Percentiles rank a stretch among this genome's conserved stretches.
phyloP scores from a whole-genome alignment of 2,113 vertebrate genomes.

The Castor canadensis region DNA sequence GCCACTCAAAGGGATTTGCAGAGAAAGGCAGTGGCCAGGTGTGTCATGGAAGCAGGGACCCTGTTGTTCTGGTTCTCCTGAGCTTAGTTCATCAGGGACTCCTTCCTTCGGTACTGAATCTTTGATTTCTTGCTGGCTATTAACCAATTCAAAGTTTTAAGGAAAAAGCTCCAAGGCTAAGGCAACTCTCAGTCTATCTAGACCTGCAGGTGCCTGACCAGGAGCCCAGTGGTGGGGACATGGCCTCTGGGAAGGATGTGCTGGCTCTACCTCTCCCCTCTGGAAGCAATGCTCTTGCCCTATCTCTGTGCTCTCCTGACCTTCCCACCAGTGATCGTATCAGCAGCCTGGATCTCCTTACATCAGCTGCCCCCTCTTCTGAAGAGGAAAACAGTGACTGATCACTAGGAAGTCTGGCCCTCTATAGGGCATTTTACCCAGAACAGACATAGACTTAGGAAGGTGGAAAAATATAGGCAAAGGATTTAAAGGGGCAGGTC shows the following conservation, averaged over 20 bases:
- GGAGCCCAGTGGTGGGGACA: neutral
- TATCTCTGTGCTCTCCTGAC: neutral
- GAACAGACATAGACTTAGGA: rapidly evolving
- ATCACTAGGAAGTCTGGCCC: neutral
- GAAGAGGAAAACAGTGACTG: rapidly evolving
- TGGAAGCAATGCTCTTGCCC: neutral
- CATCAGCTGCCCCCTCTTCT: rapidly evolving
- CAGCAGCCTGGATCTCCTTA: too few species aligned
- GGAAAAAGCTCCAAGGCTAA: neutral
- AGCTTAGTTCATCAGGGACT: neutral
- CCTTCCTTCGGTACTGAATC: neutral
- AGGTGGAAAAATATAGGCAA: rapidly evolving
- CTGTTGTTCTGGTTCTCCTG: rapidly evolving
- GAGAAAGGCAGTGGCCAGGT: too few species aligned
- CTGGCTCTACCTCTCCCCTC: neutral
- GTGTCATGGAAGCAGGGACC: neutral
- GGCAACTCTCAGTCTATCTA: neutral
- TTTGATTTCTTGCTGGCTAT: neutral
- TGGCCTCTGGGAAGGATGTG: neutral
- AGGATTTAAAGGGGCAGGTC: rapidly evolving
- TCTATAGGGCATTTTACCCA: rapidly evolving
- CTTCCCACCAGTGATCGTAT: too few species aligned
- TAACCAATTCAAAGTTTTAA: neutral
- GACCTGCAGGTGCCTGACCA: neutral
- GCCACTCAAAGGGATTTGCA: too few species aligned